These are phyloP conservation scores for Stichopus chloronotus DNA, from an alignment of 35 echinoderm and acorn worm species.

Conservation along the genomic window DNA sequence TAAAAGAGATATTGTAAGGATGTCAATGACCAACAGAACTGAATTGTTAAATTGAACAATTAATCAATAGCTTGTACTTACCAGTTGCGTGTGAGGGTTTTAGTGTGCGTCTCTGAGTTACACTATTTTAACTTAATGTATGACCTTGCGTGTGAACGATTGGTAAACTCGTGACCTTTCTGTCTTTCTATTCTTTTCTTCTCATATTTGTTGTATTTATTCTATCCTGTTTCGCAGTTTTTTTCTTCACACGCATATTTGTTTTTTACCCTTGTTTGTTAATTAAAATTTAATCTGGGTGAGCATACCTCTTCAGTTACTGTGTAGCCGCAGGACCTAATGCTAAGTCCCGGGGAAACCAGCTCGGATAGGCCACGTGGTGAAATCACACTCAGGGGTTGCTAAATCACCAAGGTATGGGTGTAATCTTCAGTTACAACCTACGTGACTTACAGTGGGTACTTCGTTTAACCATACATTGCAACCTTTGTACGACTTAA, in stretches of 20 bases:
- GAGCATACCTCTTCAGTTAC: no score
- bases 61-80: neutral
- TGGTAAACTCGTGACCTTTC: neutral
- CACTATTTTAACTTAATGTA: constrained; percentile 13
- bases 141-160: constrained; percentile 35
- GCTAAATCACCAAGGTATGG: no score
- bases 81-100: constrained; percentile 39
- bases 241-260: neutral
- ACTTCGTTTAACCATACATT: no score
- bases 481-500: no score
- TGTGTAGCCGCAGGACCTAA: no score
- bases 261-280: neutral
- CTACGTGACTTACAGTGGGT: no score
- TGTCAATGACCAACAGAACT: constrained; percentile 8
- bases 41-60: constrained; percentile 44
- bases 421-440: no score
- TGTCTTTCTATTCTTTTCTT: neutral
- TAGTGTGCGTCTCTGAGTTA: neutral
- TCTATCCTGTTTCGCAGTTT: neutral
- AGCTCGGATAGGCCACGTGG: no score
- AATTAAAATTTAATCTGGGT: neutral
- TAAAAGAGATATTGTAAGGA: neutral
- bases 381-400: no score
- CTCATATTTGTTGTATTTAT: neutral
- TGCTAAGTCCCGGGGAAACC: no score